Percentiles rank a stretch among this genome's conserved stretches.
Conservation (phyloP, 2,113 vertebrate genomes). For the Anarrhichthys ocellatus region DNA sequence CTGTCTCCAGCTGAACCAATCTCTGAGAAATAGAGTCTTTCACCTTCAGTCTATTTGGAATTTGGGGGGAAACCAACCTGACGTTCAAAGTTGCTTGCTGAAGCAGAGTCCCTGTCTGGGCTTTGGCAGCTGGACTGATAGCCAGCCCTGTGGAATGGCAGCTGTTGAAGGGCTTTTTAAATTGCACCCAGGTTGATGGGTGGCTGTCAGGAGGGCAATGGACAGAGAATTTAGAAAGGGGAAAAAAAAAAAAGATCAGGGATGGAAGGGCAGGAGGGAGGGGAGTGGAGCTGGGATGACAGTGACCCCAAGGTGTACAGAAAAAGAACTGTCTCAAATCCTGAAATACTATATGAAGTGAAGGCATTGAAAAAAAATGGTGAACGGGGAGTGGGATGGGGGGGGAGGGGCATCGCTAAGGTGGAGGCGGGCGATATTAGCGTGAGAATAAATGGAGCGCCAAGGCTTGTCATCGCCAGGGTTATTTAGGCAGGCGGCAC, state of each 20-base stretch:
- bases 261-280: background rate
- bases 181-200: constrained; percentile 79
- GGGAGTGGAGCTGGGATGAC: constrained; percentile 27
- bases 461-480: constrained; percentile 8
- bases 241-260: constrained; percentile 7
- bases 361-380: background rate
- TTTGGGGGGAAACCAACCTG: constrained; percentile 53
- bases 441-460: constrained; percentile 43
- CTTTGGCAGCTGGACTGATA: constrained; percentile 81
- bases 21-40: constrained; percentile 73
- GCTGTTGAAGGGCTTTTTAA: constrained; percentile 82
- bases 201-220: constrained; percentile 78
- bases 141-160: constrained; percentile 76
- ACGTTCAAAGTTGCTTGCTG: constrained; percentile 70
- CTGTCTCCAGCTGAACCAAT: constrained; percentile 48
- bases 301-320: constrained; percentile 49
- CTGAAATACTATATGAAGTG: constrained; percentile 20
- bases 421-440: background rate
- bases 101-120: constrained; percentile 73
- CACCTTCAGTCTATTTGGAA: constrained; percentile 76
- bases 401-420: background rate
- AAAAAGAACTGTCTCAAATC: constrained; percentile 29
- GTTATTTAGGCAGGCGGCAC: constrained; percentile 49
- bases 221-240: constrained; percentile 54
- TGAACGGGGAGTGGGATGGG: background rate